Evolutionary conservation across 2,797 vertebrate species (phyloP), one percentile per base, ranked within the genome.

Genomic region (Anguilla megastoma): DNA sequence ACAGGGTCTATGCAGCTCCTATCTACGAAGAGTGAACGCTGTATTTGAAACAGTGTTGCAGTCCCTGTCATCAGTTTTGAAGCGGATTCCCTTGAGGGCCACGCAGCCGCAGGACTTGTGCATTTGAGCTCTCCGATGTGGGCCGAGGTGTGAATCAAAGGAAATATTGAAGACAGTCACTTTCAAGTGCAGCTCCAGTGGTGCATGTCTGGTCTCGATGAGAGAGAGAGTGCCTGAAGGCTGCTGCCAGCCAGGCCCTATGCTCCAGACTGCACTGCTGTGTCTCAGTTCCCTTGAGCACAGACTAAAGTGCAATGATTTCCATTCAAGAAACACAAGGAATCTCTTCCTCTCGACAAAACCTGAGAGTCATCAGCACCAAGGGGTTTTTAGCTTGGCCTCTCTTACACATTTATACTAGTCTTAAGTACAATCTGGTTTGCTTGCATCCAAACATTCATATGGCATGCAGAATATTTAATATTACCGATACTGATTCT

Each of bases 131-230:
- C 30, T 27, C 56, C 16, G 85, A 36, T 9, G 58, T 33, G 54
- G 30, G 84, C 52, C 2, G 84, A 85, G 84, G 84, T 58, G 84
- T 41, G 84, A 85, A 85, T 85, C 84, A 60, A 56, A 85, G 52
- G 30, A 60, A 6, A 85, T 41, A n/a, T 14, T 86, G 58, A 36
- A 60, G 60, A 69, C 16, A 12, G 58, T 12, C 56, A n/a, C 33
- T 86, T 48, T 69, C 56, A 1, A 60, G 8, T 41, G 56, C 41
- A 12, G 45, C 56, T 45, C 33, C 60, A 16, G 58, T 2, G 30
- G 33, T 21, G 56, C 27, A 86, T 86, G 85, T 60, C 63, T 74
- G 41, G 83, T 18, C 83, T 2, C 52, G 18, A 33, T 85, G 83
- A 58, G 83, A 85, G 83, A 36, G 83, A 30, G 54, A 85, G 14